phyloP scores from a whole-genome alignment of 2,888 invertebrate genomes.

The Cyaniris semiargus region DNA sequence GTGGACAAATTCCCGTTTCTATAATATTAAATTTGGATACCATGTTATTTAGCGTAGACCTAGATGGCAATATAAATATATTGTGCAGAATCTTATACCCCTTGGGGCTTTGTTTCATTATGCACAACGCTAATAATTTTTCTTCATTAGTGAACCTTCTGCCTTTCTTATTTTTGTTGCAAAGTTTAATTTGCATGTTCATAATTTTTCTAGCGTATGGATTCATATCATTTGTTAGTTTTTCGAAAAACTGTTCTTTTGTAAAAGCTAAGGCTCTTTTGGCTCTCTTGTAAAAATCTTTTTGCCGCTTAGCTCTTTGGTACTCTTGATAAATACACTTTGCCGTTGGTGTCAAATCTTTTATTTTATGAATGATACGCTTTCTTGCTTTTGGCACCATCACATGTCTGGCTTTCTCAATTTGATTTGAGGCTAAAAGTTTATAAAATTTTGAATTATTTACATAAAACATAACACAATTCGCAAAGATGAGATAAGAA shows the following conservation, averaged over 20 bases:
- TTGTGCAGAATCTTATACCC: slow-evolving; percentile 20
- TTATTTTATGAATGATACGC: not conserved
- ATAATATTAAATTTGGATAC: not conserved
- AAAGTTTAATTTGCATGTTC: slow-evolving; percentile 4
- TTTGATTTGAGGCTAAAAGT: too few relatives aligned
- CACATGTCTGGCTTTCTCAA: not conserved
- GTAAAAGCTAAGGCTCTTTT: not conserved
- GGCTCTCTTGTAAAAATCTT: slow-evolving; percentile 1
- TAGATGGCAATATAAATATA: slow-evolving; percentile 29
- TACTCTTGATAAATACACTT: not conserved
- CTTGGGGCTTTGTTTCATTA: slow-evolving; percentile 28
- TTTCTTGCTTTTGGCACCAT: not conserved
- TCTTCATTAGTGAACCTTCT: not conserved
- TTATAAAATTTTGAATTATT: not conserved
- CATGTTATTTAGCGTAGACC: not conserved
- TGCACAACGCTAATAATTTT: not conserved
- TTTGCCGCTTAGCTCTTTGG: not conserved
- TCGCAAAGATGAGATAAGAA: too few relatives aligned
- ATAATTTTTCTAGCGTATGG: not conserved
- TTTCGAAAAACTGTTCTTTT: not conserved
- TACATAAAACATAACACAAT: too few relatives aligned
- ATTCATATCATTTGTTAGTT: not conserved
- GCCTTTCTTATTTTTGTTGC: not conserved
- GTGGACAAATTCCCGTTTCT: not conserved
- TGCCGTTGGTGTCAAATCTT: not conserved